phyloP scores from a whole-genome alignment of 2,797 vertebrate genomes.

The Lepus oiostolus region DNA sequence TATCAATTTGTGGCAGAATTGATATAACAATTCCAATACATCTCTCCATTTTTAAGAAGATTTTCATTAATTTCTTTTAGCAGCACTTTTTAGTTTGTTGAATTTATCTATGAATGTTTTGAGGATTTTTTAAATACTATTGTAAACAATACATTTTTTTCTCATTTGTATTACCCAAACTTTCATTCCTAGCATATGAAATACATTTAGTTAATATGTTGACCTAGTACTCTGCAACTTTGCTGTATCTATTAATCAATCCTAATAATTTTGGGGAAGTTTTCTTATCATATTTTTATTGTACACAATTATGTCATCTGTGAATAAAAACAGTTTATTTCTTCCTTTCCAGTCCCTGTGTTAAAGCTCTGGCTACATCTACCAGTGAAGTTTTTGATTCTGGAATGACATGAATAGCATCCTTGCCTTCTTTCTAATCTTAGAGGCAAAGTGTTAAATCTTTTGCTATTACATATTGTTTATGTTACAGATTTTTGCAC shows the following conservation, averaged over 20 bases:
- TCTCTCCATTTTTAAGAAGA: neutral
- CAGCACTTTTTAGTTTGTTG: neutral
- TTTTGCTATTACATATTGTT: neutral
- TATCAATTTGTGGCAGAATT: neutral
- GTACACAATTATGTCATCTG: neutral
- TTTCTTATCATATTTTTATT: neutral
- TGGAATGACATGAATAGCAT: neutral
- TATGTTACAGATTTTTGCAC: neutral
- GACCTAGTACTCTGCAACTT: neutral
- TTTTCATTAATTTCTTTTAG: neutral
- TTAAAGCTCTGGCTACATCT: neutral
- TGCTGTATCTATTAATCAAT: neutral
- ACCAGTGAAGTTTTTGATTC: neutral
- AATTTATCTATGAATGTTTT: neutral
- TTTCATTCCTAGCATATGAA: neutral
- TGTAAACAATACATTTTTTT: neutral
- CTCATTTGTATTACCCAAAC: neutral
- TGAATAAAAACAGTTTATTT: neutral
- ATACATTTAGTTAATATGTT: neutral
- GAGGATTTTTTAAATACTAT: neutral
- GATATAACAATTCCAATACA: neutral
- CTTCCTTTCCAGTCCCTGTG: neutral
- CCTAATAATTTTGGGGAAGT: neutral
- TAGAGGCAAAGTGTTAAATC: neutral
- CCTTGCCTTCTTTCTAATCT: neutral